Base-by-base conservation (phyloP, 2,888 invertebrate species). In the Scrobipalpa atriplicella region DNA sequence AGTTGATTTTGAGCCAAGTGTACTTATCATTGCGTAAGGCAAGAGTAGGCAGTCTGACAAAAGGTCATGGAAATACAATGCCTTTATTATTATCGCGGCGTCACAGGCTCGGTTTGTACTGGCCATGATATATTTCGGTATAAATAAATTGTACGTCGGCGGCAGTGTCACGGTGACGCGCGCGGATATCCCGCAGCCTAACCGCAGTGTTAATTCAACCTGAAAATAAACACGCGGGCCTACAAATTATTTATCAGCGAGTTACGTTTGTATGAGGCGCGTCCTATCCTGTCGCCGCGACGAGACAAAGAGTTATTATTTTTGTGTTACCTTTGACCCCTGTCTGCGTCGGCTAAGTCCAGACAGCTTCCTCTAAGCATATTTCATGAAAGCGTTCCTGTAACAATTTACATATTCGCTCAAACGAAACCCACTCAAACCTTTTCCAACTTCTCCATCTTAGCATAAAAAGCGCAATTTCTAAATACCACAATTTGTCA, bases 401-500 rank as follows among this genome's bases (percentile, higher is more conserved):
- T 43, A 13, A 43, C 11, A 16, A 29, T 36, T 39, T 39, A 6
- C 7, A 38, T 18, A 6, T 43, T 21, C 21, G 2, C 18, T 61
- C 7, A 62, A 18, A 13, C 16, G 19, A 62, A 29, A 13, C 41
- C 47, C 47, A 58, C 41, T 62, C 62, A 47, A 38, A 62, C 41
- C 41, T 16, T 43, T 41, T 39, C 13, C 41, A 62, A 62, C 62
- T 41, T 43, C 41, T 43, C 62, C 43, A 47, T 62, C 47, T 62
- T 62, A 62, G 19, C 47, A 62, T 62, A 52, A 63, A 62, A 63
- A 52, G 63, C 38, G 52, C 36, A 63, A 38, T 47, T 51, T 41
- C 54, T 64, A 63, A 62, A 71, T 70, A 74, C 72, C 70, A 75
- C 71, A 76, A 76, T 76, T 75, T 76, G 72, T 76, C 74, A 74